Conservation (phyloP, 1,140 invertebrate species). For the Fopius arisanus region DNA sequence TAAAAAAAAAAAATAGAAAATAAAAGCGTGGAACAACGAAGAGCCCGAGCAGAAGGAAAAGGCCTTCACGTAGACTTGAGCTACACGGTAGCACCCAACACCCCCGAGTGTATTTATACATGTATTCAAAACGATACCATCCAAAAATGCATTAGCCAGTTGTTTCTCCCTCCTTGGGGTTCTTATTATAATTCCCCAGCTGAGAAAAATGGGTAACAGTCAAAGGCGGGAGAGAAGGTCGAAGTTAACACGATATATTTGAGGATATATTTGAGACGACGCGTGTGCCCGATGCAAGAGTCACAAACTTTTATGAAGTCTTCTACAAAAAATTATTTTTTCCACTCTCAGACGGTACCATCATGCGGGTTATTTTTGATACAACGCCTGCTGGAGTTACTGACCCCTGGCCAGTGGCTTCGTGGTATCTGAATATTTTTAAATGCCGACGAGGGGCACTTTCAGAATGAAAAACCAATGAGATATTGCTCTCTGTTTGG, state of each 20-base stretch:
- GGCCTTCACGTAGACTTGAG: not conserved
- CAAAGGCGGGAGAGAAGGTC: constrained; percentile 31
- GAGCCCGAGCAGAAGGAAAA: not conserved
- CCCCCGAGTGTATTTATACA: not conserved
- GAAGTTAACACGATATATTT: not conserved
- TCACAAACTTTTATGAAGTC: constrained; percentile 4
- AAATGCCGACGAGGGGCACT: constrained; percentile 35
- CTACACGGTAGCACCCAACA: not conserved
- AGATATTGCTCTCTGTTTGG: too few relatives aligned
- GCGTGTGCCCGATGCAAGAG: not conserved
- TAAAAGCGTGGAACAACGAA: not conserved
- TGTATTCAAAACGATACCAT: not conserved
- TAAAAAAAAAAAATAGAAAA: not conserved
- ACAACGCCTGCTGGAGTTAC: constrained; percentile 54
- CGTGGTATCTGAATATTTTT: constrained; percentile 56
- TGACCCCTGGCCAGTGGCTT: constrained; percentile 64
- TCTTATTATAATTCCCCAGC: constrained; percentile 31
- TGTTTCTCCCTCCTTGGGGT: not conserved
- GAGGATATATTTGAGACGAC: not conserved
- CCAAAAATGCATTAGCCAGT: not conserved
- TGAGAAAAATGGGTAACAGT: constrained; percentile 30
- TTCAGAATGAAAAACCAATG: too few relatives aligned
- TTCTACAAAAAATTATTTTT: constrained; percentile 60
- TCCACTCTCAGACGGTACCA: constrained; percentile 27
- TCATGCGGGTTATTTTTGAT: constrained; percentile 60